These are phyloP conservation scores for Centruroides vittatus DNA, from an alignment of 1,140 invertebrate genomes.

Conservation along the genomic window DNA sequence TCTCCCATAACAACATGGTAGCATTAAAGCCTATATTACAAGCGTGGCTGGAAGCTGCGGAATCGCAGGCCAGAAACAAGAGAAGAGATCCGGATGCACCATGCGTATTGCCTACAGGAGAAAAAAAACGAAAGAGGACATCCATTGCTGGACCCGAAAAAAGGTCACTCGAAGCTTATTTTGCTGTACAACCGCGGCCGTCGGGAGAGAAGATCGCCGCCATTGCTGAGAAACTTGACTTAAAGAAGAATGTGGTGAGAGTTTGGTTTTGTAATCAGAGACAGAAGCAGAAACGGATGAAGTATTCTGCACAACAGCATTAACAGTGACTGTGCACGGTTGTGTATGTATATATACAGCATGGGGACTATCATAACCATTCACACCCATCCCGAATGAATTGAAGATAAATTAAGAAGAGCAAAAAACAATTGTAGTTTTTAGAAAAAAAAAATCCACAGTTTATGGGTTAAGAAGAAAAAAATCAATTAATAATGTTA, in stretches of 20 bases:
- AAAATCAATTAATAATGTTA: too few relatives aligned
- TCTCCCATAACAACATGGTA: conserved; percentile 99
- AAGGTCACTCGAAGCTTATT: conserved; percentile 92
- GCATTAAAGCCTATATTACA: conserved; percentile 98
- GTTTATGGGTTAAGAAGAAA: too few relatives aligned
- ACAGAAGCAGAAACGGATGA: conserved; percentile 98
- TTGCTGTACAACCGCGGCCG: conserved; percentile 93
- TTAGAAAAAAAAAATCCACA: too few relatives aligned
- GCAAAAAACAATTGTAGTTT: too few relatives aligned
- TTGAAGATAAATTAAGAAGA: too few relatives aligned
- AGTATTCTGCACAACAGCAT: conserved; percentile 62
- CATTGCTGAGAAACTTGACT: conserved; percentile 96
- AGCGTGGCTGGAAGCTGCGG: conserved; percentile 97
- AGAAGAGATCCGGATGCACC: conserved; percentile 75
- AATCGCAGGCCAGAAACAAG: conserved; percentile 65
- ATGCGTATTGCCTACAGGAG: conserved; percentile 75
- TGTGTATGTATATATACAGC: too few relatives aligned
- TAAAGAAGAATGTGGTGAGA: conserved; percentile 99
- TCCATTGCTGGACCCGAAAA: conserved; percentile 99
- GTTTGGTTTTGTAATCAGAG: conserved; percentile 99
- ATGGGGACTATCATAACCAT: too few relatives aligned
- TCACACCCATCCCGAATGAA: too few relatives aligned
- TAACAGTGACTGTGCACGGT: neutral
- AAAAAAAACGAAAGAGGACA: conserved; percentile 97
- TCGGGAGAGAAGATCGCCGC: conserved; percentile 98